Base-by-base conservation (phyloP, 2,113 vertebrate genomes). In the Cynoglossus semilaevis region DNA sequence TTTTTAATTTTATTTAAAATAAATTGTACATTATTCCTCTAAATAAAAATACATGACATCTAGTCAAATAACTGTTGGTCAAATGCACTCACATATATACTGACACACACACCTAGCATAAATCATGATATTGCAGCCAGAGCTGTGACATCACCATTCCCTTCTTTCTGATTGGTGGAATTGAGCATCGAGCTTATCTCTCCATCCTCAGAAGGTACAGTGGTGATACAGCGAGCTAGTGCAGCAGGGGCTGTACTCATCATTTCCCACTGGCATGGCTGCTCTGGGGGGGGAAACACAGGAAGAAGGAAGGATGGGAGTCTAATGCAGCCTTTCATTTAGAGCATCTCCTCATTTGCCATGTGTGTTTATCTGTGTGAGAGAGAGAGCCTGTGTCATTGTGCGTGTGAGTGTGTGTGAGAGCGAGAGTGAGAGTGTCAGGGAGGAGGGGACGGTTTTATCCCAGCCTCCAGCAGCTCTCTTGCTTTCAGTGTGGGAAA, bases 91-190 rank as follows among this genome's bases (percentile, higher is more conserved):
- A 50, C 60, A 58, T 48, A 48, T 17, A 42, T 15, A 41, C 43
- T 40, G 50, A 46, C 64, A 69, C 40, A 77, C 37, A 67, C 36
- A 65, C 46, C 62, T 42, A 55, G 72, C 69, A 82, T 63, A 82
- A 80, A 84, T 65, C 55, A 54, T 78, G 83, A 87, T 91, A 87
- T 89, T 89, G 89, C 89, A 89, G 85, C 90, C 83, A 84, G 48
- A 67, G 72, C 78, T 79, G 86, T 93, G 92, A 92, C 87, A 89
- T 93, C 91, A 93, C 84, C 49, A 63, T 60, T 73, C 77, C 79
- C 76, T 1, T 18, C 40, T 9, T 73, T 50, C 63, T 65, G 90
- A 91, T 90, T 92, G 91, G 89, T 80, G 77, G 72, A 66, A 79
- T 70, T 15, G 36, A 38, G 63, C 71, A 57, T 62, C 58, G 46